Conservation (phyloP, 2,797 vertebrate species). For the Lutjanus campechanus region DNA sequence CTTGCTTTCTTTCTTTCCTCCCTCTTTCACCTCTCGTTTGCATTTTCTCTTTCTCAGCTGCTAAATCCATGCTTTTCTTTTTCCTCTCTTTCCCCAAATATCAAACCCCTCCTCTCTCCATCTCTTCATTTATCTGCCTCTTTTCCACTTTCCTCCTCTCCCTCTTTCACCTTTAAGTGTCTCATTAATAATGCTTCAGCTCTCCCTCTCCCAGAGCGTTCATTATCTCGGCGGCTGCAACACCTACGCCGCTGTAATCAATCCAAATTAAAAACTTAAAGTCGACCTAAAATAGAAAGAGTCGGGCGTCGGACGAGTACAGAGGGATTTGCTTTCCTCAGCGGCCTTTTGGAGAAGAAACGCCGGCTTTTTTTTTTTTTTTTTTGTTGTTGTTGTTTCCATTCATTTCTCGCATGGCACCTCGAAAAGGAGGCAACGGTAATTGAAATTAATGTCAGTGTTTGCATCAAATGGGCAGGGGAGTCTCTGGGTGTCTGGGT, state of each 20-base stretch:
- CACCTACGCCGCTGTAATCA: constrained; percentile 69
- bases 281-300: constrained; percentile 53
- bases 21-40: neutral
- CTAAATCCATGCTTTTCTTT: neutral
- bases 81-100: neutral
- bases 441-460: constrained; percentile 62
- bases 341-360: constrained; percentile 41
- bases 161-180: constrained; percentile 63
- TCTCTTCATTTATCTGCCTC: constrained; percentile 22
- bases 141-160: constrained; percentile 15
- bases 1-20: fast-evolving
- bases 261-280: constrained; percentile 76
- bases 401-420: constrained; percentile 20
- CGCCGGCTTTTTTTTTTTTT: neutral
- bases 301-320: constrained; percentile 4
- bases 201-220: constrained; percentile 56
- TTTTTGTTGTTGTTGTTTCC: constrained; percentile 29
- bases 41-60: neutral
- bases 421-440: constrained; percentile 22
- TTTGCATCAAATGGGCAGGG: constrained; percentile 12
- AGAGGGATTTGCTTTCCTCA: constrained; percentile 44
- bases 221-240: constrained; percentile 62
- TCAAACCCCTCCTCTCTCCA: neutral
- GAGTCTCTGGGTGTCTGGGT: constrained; percentile 1
- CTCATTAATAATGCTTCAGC: constrained; percentile 70